Evolutionary conservation across 2,888 invertebrate species (phyloP).

Genomic region (Scotopteryx bipunctaria): DNA sequence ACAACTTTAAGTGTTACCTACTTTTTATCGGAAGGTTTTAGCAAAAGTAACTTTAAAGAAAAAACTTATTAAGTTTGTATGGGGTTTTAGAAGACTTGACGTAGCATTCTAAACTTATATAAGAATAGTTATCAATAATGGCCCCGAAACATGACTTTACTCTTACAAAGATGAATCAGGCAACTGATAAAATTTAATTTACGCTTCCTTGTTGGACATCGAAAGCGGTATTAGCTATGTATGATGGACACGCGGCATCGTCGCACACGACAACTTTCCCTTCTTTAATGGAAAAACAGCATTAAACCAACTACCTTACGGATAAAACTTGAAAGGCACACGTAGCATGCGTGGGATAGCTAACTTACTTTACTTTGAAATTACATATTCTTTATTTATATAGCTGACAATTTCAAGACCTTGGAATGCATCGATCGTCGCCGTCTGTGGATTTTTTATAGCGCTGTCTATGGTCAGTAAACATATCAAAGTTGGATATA

Average conservation of each 20-base stretch:
- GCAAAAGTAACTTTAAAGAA: too few species aligned
- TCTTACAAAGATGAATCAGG: constrained; percentile 13
- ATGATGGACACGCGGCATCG: constrained; percentile 67
- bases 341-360: constrained; percentile 50
- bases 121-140: neutral
- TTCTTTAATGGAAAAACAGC: constrained; percentile 75
- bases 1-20: too few species aligned
- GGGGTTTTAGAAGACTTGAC: too few species aligned
- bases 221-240: constrained; percentile 76
- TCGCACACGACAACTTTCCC: constrained; percentile 75
- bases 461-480: too few species aligned
- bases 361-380: constrained; percentile 10
- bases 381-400: constrained; percentile 34
- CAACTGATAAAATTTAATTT: constrained; percentile 45
- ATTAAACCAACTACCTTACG: constrained; percentile 63
- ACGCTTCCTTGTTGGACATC: constrained; percentile 71
- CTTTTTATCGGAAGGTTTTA: too few species aligned
- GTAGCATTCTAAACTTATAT: too few species aligned
- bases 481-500: too few species aligned
- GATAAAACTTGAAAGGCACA: constrained; percentile 63
- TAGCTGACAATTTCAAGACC: constrained; percentile 1
- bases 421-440: neutral
- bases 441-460: neutral
- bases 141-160: neutral
- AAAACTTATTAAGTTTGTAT: too few species aligned